Conservation (phyloP, 2,113 vertebrate genomes). For the Dicrurus megarhynchus region DNA sequence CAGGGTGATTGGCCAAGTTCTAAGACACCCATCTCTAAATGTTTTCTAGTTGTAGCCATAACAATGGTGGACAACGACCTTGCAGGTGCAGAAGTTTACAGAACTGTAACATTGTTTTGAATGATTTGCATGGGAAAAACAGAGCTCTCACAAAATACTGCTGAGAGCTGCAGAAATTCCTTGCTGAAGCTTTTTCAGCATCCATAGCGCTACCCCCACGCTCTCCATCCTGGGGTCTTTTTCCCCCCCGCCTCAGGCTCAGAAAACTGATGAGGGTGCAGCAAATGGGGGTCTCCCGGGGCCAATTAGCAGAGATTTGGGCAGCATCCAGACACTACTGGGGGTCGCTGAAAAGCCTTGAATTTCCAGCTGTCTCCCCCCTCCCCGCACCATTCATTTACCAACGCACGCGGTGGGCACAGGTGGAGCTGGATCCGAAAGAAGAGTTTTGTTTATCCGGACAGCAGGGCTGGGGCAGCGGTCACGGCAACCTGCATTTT, state of each 20-base stretch:
- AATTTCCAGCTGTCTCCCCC: constrained; percentile 18
- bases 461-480: neutral
- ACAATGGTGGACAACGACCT: too few relatives aligned
- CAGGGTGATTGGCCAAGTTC: too few relatives aligned
- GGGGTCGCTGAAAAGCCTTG: neutral
- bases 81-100: too few relatives aligned
- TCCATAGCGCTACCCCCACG: too few relatives aligned
- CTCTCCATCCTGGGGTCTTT: neutral
- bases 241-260: neutral
- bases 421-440: neutral
- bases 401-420: neutral
- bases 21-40: too few relatives aligned
- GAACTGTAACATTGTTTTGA: too few relatives aligned
- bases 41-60: too few relatives aligned
- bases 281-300: constrained; percentile 37
- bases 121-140: too few relatives aligned
- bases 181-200: too few relatives aligned
- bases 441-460: neutral
- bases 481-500: neutral
- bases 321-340: constrained; percentile 36
- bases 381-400: neutral
- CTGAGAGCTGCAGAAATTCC: too few relatives aligned
- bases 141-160: too few relatives aligned
- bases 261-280: constrained; percentile 43
- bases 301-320: constrained; percentile 69